phyloP scores from a whole-genome alignment of 2,113 vertebrate species.

The Saccopteryx leptura region DNA sequence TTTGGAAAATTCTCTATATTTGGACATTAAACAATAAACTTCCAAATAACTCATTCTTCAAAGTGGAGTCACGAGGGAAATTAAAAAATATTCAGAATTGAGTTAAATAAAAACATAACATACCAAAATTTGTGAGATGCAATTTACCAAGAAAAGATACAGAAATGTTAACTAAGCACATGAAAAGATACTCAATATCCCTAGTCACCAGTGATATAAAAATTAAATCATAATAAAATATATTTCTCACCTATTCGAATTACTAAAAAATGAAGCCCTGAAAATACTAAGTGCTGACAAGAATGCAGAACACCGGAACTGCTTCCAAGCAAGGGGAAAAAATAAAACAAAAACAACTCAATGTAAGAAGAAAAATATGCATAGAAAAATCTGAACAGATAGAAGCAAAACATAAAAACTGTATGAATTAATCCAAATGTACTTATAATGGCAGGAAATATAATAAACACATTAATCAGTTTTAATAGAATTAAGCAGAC shows the following conservation, averaged over 20 bases:
- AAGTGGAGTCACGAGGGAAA: neutral
- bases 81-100: constrained; percentile 40
- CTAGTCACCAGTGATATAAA: neutral
- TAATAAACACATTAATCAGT: neutral
- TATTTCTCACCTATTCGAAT: neutral
- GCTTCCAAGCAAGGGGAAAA: neutral
- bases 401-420: neutral
- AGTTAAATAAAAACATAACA: constrained; percentile 32
- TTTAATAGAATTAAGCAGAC: neutral
- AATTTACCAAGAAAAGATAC: constrained; percentile 9
- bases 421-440: constrained; percentile 13
- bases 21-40: constrained; percentile 7
- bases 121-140: neutral
- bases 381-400: neutral
- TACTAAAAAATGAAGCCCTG: neutral
- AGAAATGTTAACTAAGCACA: neutral
- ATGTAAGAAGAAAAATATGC: neutral
- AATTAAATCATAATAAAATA: neutral
- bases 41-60: constrained; percentile 13
- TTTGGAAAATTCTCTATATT: constrained; percentile 34
- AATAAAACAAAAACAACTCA: neutral
- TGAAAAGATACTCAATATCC: neutral
- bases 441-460: constrained; percentile 28
- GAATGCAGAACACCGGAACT: neutral
- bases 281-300: constrained; percentile 34